phyloP scores from a whole-genome alignment of 2,797 vertebrate genomes.

The Amblyraja radiata region DNA sequence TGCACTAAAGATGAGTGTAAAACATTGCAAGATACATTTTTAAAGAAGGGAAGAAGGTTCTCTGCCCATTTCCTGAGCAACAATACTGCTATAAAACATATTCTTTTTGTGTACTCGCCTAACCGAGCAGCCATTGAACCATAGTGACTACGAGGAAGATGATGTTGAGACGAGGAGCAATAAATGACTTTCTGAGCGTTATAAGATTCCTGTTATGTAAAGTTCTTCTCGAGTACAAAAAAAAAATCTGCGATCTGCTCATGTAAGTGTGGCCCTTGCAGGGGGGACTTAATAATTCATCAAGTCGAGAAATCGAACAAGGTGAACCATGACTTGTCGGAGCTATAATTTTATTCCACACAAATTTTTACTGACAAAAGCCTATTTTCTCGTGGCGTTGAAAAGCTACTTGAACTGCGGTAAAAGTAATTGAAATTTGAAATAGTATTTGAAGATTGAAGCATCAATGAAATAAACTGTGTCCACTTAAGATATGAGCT shows the following conservation, averaged over 20 bases:
- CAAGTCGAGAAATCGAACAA: background rate
- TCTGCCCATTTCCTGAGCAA: too few relatives aligned
- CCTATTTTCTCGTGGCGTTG: background rate
- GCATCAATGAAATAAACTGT: background rate
- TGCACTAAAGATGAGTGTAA: too few relatives aligned
- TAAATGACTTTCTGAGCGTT: background rate
- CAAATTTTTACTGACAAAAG: background rate
- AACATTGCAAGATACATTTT: too few relatives aligned
- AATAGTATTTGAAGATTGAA: too few relatives aligned
- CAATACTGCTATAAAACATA: too few relatives aligned
- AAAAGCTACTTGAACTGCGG: background rate
- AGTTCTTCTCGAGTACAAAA: background rate
- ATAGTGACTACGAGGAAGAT: background rate
- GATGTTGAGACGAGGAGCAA: background rate
- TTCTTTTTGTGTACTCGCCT: background rate
- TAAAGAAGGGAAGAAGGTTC: too few relatives aligned
- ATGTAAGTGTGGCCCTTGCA: background rate
- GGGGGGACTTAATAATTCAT: background rate
- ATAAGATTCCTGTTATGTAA: background rate
- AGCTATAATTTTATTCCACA: background rate
- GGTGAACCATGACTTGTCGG: background rate
- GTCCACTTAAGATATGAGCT: background rate
- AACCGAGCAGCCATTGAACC: background rate
- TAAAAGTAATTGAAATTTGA: background rate
- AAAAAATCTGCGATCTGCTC: background rate